Conservation (phyloP, 2,113 vertebrate species). For the Oncorhynchus mykiss region DNA sequence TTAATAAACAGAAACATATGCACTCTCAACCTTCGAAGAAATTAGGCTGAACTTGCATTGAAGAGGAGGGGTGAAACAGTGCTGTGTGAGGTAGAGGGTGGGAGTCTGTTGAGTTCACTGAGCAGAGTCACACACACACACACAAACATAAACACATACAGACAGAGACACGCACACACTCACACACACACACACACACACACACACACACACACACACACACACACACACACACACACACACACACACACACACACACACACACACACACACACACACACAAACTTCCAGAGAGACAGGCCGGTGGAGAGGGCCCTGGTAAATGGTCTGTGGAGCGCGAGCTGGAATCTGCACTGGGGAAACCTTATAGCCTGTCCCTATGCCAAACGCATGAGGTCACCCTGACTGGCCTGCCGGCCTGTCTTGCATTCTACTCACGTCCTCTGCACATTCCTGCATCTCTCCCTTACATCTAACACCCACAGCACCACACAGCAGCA, state of each 20-base stretch:
- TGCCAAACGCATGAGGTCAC: conserved; percentile 77
- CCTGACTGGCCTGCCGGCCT: conserved; percentile 65
- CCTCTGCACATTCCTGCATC: conserved; percentile 35
- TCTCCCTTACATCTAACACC: neutral
- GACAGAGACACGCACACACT: conserved; percentile 9
- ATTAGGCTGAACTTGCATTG: conserved; percentile 38
- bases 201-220: conserved; percentile 16
- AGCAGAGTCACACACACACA: conserved; percentile 53
- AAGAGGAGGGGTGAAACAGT: conserved; percentile 40
- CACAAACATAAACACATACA: conserved; percentile 15
- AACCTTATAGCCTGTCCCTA: conserved; percentile 69
- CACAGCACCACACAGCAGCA: conserved; percentile 7
- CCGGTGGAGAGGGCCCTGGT: conserved; percentile 33
- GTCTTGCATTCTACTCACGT: conserved; percentile 30
- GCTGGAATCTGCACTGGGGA: conserved; percentile 68
- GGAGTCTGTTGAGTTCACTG: conserved; percentile 64
- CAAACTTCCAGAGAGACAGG: conserved; percentile 32
- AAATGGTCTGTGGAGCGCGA: conserved; percentile 54
- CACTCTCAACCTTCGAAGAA: neutral
- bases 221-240: neutral
- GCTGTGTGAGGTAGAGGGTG: conserved; percentile 52
- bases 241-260: conserved; percentile 1
- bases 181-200: conserved; percentile 14
- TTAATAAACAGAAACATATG: conserved; percentile 6
- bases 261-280: conserved; percentile 5